phyloP scores from a whole-genome alignment of 2,888 invertebrate genomes.

The Mythimna vitellina region DNA sequence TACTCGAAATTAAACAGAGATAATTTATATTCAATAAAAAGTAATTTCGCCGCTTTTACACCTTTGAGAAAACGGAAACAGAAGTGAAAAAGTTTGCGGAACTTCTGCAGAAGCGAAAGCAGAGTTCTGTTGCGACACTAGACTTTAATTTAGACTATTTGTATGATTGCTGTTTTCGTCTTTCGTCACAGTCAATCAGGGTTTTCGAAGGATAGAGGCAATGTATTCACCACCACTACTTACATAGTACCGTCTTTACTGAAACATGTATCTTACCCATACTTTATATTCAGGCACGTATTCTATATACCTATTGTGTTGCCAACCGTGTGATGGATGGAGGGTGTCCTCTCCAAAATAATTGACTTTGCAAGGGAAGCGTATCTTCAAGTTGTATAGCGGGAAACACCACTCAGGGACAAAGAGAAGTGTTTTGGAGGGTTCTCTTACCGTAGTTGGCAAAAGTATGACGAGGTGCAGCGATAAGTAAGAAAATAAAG shows the following conservation, averaged over 20 bases:
- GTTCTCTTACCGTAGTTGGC: not conserved
- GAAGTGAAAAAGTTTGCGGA: too few species aligned
- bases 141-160: not conserved
- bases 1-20: too few species aligned
- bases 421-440: constrained; percentile 5
- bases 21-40: too few species aligned
- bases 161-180: not conserved
- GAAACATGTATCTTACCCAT: constrained; percentile 1
- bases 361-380: constrained; percentile 35
- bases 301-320: constrained; percentile 3
- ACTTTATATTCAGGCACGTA: constrained; percentile 29
- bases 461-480: not conserved
- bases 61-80: too few species aligned
- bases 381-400: constrained; percentile 8
- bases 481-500: not conserved
- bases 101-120: too few species aligned
- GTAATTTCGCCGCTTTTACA: too few species aligned
- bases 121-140: not conserved
- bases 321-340: constrained; percentile 28
- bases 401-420: constrained; percentile 12
- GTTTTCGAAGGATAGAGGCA: not conserved
- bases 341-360: constrained; percentile 36
- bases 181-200: not conserved
- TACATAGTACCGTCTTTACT: not conserved
- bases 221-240: not conserved